Evolutionary conservation across 2,113 vertebrate genomes (phyloP), one percentile per base, ranked within the genome.

Genomic region (Lophura nycthemera): DNA sequence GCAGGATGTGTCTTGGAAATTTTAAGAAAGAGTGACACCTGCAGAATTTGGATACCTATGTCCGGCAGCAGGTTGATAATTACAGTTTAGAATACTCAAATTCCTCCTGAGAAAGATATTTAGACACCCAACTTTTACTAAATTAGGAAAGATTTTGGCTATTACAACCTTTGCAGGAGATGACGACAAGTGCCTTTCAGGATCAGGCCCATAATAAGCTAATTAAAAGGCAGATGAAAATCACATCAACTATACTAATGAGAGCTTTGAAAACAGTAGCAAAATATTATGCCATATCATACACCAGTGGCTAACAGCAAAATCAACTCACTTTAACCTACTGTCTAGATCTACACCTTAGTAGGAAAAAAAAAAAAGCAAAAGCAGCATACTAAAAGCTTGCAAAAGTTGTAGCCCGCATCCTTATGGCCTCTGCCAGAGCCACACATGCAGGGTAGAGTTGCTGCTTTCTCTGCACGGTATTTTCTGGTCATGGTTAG

Each of bases 11-110:
- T 61, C 56, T 50, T 64, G 10, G 57, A 83, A 93, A 77, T 47
- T 32, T 76, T 83, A 74, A 64, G 63, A 72, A 82, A 93, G 19
- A 71, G 61, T 90, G 80, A 74, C 88, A 93, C 80, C 83, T 96
- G 69, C 61, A 86, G 70, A 75, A 69, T 76, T 19, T 29, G 22
- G 0, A 7, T 81, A 52, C 21, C 34, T 88, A 38, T 82, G 14
- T 70, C 65, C 66, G 38, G 77, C 43, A 72, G 40, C 0, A 83
- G 20, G n/a, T 47, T 88, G 56, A 64, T 6, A 64, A n/a, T 36
- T 47, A 61, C 2, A 8, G 32, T 50, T 83, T 50, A 71, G 77
- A 92, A 67, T 19, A 30, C 3, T 4, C 7, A 10, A 60, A n/a
- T 14, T 73, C 11, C 32, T 86, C 25, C 56, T 72, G 5, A 78